Evolutionary conservation across 2,888 invertebrate genomes (phyloP), one percentile per base, ranked within the genome.

Genomic region (Cosmorhoe ocellata): DNA sequence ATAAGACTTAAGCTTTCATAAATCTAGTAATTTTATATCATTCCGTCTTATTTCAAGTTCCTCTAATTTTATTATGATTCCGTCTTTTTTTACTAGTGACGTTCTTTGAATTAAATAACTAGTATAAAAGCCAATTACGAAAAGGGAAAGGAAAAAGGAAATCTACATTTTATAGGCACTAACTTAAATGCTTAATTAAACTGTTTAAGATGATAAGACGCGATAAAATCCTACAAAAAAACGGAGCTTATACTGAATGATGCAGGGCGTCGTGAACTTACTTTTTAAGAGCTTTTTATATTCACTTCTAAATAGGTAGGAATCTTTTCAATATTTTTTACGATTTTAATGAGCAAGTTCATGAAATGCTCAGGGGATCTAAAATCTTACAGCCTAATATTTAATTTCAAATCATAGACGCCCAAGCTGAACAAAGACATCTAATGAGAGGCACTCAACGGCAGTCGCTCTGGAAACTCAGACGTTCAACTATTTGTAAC

Each of bases 141-240:
- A 43, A 37, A 36, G 38, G 40, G 40, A 50, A 36, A 31, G 43
- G 40, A 36, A 30, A 18, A 4, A 18, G 18, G 24, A 26, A 24
- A 41, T 51, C 41, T 40, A 30, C 41, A 40, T 26, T 38, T 54
- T 42, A 34, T 45, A 56, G 34, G 32, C 42, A 51, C 22, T 45
- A 45, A 40, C 40, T 51, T 45, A 27, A 36, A 39, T 45, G 40
- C 9, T 41, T 43, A 38, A 33, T 43, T 40, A 45, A 45, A 50
- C 39, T 40, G 39, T 50, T 37, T 39, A 33, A 30, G 44, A 50
- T 44, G 27, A 49, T 42, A 38, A 49, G 32, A 42, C 32, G 31
- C 18, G 34, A 44, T 40, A 22, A 44, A 36, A 31, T 11, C 24
- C 1, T 24, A 24, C 12, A 31, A 27, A 2, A n/a, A 2, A 18